Evolutionary conservation across 2,797 vertebrate genomes (phyloP).

Genomic region (Tympanoctomys barrerae): DNA sequence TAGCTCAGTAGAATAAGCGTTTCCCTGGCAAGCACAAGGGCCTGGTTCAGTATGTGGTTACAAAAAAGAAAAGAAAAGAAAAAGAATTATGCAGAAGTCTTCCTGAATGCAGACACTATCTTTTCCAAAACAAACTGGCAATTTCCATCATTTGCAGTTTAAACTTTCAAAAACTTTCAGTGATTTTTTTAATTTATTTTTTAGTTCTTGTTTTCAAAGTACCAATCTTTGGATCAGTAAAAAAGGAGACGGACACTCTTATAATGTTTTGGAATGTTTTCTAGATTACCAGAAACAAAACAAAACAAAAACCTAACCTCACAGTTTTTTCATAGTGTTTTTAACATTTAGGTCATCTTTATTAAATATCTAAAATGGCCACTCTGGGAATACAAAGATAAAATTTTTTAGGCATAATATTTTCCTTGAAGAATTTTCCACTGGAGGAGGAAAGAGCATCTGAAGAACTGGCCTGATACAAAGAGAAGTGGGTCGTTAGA

Average conservation of each 20-base stretch:
- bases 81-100: not conserved
- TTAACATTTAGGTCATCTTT: conserved; percentile 6
- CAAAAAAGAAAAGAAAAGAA: too few relatives aligned
- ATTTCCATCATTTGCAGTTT: conserved; percentile 34
- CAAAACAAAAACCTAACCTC: not conserved
- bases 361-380: not conserved
- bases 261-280: not conserved
- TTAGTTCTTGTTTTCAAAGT: not conserved
- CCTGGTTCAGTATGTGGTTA: too few relatives aligned
- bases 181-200: not conserved
- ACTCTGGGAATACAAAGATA: not conserved
- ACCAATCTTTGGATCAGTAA: not conserved
- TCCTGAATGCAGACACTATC: not conserved
- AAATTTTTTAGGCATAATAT: not conserved
- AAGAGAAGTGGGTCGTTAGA: not conserved
- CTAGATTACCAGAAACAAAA: not conserved
- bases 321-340: not conserved
- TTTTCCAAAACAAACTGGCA: conserved; percentile 39
- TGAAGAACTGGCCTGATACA: not conserved
- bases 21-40: too few relatives aligned
- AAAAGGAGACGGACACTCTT: not conserved
- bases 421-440: conserved; percentile 19
- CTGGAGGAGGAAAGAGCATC: not conserved
- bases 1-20: too few relatives aligned
- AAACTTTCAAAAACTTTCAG: not conserved